A percentile compares a stretch with the other conserved stretches of the same genome.
Evolutionary conservation across 2,113 vertebrate genomes (phyloP).

Genomic region (Smithornis capensis): DNA sequence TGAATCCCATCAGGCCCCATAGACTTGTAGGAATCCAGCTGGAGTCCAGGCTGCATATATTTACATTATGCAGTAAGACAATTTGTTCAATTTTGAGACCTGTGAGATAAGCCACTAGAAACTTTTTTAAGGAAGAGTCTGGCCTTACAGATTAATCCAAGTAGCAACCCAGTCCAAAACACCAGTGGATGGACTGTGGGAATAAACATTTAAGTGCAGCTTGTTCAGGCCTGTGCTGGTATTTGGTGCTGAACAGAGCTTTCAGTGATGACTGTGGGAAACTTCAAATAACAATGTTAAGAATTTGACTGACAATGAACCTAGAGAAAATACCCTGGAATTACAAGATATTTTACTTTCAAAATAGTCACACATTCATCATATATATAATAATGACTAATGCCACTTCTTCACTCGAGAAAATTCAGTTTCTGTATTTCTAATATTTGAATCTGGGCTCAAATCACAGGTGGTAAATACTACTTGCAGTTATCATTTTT

Average conservation of each 20-base stretch:
- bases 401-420: neutral
- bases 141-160: neutral
- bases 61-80: neutral
- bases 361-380: neutral
- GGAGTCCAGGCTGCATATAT: neutral
- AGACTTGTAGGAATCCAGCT: neutral
- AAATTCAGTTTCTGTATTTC: neutral
- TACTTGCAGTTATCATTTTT: neutral
- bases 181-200: neutral
- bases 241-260: constrained; percentile 6
- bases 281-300: constrained; percentile 31
- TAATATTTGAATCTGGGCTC: neutral
- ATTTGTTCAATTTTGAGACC: neutral
- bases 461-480: neutral
- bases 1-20: neutral
- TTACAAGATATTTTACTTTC: constrained; percentile 32
- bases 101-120: neutral
- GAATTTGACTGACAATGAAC: constrained; percentile 8
- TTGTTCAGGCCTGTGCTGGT: neutral
- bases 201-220: neutral
- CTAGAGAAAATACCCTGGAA: constrained; percentile 23
- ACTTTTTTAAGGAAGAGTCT: neutral
- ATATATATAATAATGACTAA: neutral
- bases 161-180: neutral
- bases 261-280: neutral